A percentile compares a stretch with the other conserved stretches of the same genome.
Conservation (phyloP, 2,888 invertebrate species). For the Glyphotaelius pellucidus region DNA sequence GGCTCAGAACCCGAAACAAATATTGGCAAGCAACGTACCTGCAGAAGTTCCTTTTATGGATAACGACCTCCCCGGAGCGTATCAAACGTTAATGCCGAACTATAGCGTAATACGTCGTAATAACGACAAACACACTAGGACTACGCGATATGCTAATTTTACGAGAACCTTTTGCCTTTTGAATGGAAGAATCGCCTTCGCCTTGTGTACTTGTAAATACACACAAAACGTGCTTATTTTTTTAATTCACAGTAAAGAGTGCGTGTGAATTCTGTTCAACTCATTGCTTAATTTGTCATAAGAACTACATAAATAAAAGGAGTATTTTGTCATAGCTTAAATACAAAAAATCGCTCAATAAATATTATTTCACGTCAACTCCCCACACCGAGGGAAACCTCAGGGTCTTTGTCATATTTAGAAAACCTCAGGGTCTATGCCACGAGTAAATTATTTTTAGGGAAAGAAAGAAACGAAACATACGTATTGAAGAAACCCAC, state of each 20-base stretch:
- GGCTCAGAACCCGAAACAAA: neutral
- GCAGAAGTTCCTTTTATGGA: neutral
- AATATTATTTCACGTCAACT: neutral
- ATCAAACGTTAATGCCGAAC: conserved; percentile 10
- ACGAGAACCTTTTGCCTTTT: conserved; percentile 38
- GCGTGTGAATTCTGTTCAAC: neutral
- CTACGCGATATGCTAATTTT: conserved; percentile 31
- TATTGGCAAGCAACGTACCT: neutral
- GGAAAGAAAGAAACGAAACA: too few relatives aligned
- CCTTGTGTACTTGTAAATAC: conserved; percentile 17
- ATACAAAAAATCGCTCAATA: neutral
- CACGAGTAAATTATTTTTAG: too few relatives aligned
- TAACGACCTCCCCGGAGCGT: neutral
- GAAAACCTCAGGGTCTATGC: neutral
- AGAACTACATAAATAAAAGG: neutral
- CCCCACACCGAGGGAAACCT: neutral
- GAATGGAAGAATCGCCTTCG: conserved; percentile 29
- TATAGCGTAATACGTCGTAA: conserved; percentile 21
- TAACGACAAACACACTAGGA: conserved; percentile 22
- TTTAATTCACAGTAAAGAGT: conserved; percentile 8
- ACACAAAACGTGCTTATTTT: conserved; percentile 22
- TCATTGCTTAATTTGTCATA: neutral
- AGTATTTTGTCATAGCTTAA: neutral
- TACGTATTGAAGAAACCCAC: too few relatives aligned
- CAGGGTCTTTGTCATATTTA: too few relatives aligned